Evolutionary conservation across 2,888 invertebrate species (phyloP), one percentile per base, ranked within the genome.

Genomic region (Atrina japonica): DNA sequence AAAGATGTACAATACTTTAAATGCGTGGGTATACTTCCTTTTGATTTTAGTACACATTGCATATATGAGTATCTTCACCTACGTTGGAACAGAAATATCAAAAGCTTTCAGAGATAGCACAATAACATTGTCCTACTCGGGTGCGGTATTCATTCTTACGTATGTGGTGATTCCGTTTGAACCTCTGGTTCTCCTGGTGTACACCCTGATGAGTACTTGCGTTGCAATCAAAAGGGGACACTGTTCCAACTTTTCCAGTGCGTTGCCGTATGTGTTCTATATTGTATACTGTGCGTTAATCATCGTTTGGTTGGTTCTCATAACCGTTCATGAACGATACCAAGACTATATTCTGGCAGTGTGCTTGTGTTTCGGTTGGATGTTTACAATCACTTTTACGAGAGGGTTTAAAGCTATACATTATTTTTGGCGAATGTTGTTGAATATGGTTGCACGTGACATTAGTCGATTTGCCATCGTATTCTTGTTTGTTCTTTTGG

Each of bases 401-500:
- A 76, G 86, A 18, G 90, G 89, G 7, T 87, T 89, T 61, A 83
- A 85, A 66, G 72, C 80, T 0, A 84, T 90, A 41, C 87, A 89
- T 73, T 86, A 86, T 61, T 89, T 88, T 69, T 87, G 87, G 78
- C 77, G 83, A 30, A 87, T 90, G 88, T 76, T 90, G 16, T 75
- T 83, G 73, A 85, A 86, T 68, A 90, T 90, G 84, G 83, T 90
- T 41, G 56, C 88, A 55, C 67, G 83, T n/a, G 89, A 90, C 73
- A 82, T 88, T 16, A 66, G 83, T 5, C 77, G 87, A 16, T 89
- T 89, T 69, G 55, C 89, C 7, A 79, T 89, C 35, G 83, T 90
- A 56, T 90, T 88, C 70, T 45, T 84, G 29, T 88, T 88, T 67
- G 85, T 90, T 14, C 75, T 89, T 29, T 65, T 89, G 40, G 89